Evolutionary conservation across 2,113 vertebrate genomes (phyloP).

Genomic region (Plecturocebus donacophilus): DNA sequence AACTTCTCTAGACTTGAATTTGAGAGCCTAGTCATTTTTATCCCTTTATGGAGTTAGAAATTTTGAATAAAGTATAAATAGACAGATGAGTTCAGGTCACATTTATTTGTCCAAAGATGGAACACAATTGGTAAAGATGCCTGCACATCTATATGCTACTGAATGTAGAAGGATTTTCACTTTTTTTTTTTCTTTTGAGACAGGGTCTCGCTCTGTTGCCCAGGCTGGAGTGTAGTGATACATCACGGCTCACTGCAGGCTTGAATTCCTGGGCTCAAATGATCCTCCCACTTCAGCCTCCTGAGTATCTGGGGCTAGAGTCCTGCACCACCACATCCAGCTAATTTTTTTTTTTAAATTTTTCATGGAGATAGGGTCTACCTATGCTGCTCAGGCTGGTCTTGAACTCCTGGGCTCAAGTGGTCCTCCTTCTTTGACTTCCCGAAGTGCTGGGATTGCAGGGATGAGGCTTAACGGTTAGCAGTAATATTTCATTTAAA

Average conservation of each 20-base stretch:
- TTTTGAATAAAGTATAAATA: slow-evolving; percentile 61
- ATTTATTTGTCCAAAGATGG: slow-evolving; percentile 61
- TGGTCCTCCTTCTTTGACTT: neutral
- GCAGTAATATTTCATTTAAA: slow-evolving; percentile 6
- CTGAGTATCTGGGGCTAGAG: neutral
- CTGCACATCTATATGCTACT: neutral
- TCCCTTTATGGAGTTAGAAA: slow-evolving; percentile 27
- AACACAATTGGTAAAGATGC: slow-evolving; percentile 21
- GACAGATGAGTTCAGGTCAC: slow-evolving; percentile 23
- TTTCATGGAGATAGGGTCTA: neutral
- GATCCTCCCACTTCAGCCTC: neutral
- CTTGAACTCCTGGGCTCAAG: neutral
- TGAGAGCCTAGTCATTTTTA: slow-evolving; percentile 47
- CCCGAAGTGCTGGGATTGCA: neutral
- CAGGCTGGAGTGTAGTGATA: neutral
- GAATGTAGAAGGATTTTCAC: slow-evolving; percentile 10
- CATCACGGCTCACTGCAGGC: neutral
- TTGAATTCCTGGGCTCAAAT: neutral
- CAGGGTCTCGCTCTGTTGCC: neutral
- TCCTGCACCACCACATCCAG: neutral
- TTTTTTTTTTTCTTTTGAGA: neutral
- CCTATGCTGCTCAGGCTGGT: neutral
- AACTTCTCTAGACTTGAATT: slow-evolving; percentile 59
- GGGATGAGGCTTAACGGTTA: neutral
- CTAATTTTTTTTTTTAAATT: neutral